phyloP scores from a whole-genome alignment of 1,140 invertebrate genomes.

The Cephus cinctus region DNA sequence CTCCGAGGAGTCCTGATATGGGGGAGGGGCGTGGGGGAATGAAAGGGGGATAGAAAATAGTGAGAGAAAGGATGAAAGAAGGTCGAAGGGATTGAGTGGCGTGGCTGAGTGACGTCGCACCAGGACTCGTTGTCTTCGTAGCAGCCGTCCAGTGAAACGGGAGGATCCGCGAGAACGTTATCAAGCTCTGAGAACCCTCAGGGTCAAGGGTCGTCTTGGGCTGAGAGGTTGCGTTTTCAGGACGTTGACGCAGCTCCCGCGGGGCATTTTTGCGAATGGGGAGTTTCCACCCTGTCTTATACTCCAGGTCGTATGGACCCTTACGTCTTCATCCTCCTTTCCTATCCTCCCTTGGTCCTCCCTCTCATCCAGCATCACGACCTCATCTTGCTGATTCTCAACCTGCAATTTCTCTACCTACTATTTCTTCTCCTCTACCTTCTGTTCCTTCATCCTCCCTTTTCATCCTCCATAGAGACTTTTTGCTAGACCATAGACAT shows the following conservation, averaged over 20 bases:
- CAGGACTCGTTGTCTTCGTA: conserved; percentile 32
- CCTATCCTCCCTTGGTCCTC: conserved; percentile 10
- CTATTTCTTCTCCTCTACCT: conserved; percentile 8
- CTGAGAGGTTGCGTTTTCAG: conserved; percentile 31
- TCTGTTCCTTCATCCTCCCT: conserved; percentile 15
- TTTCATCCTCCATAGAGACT: conserved; percentile 18
- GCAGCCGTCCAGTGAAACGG: conserved; percentile 23
- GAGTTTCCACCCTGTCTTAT: conserved; percentile 35
- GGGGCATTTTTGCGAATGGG: conserved; percentile 48
- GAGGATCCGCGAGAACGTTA: conserved; percentile 32
- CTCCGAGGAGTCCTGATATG: too few species aligned
- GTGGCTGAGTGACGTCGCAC: conserved; percentile 35
- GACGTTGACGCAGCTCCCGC: conserved; percentile 50
- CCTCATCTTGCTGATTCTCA: too few species aligned
- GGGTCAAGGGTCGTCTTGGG: too few species aligned
- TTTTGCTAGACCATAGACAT: too few species aligned
- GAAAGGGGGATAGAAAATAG: conserved; percentile 8
- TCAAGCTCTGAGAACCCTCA: conserved; percentile 15
- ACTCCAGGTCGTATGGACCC: conserved; percentile 27
- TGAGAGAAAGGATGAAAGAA: conserved; percentile 21
- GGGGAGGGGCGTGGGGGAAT: conserved; percentile 13
- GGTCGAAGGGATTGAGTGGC: conserved; percentile 24
- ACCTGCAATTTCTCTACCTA: conserved; percentile 2
- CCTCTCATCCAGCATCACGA: too few species aligned
- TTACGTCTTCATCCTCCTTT: conserved; percentile 1